These are phyloP conservation scores for Leptopilina myrica DNA, from an alignment of 2,888 invertebrate genomes.

Conservation along the genomic window DNA sequence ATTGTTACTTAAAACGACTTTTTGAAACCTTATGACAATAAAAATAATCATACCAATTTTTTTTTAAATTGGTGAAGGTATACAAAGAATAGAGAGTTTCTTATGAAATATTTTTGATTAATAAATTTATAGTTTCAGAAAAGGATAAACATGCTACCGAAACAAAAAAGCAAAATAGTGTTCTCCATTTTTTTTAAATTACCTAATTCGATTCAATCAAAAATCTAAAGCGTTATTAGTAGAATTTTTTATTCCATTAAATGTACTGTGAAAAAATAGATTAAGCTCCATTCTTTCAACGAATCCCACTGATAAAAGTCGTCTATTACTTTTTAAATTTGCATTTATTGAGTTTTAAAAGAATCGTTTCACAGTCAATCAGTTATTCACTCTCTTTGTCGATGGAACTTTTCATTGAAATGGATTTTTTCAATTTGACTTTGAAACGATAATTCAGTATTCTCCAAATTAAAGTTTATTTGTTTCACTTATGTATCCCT, in stretches of 20 bases:
- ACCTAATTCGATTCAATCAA: too few relatives aligned
- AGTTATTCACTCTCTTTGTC: background rate
- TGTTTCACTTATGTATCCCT: background rate
- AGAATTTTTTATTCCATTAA: background rate
- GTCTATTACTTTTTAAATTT: constrained; percentile 10
- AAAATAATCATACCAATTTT: too few relatives aligned
- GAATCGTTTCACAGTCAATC: background rate
- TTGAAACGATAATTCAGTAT: background rate
- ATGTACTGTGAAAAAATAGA: background rate
- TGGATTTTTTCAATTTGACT: background rate
- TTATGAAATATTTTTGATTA: too few relatives aligned
- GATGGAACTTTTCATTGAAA: background rate
- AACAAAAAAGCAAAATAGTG: too few relatives aligned
- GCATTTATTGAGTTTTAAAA: constrained; percentile 4
- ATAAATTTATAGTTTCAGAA: too few relatives aligned
- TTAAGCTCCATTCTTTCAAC: background rate
- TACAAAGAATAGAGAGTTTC: too few relatives aligned
- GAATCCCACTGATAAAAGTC: background rate
- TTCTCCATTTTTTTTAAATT: too few relatives aligned
- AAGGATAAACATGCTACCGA: too few relatives aligned
- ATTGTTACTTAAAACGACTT: too few relatives aligned
- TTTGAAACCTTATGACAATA: too few relatives aligned
- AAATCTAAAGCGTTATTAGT: too few relatives aligned
- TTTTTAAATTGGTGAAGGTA: too few relatives aligned
- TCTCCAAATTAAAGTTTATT: background rate